phyloP scores from a whole-genome alignment of 1,140 invertebrate species.

The Eumeta japonica region DNA sequence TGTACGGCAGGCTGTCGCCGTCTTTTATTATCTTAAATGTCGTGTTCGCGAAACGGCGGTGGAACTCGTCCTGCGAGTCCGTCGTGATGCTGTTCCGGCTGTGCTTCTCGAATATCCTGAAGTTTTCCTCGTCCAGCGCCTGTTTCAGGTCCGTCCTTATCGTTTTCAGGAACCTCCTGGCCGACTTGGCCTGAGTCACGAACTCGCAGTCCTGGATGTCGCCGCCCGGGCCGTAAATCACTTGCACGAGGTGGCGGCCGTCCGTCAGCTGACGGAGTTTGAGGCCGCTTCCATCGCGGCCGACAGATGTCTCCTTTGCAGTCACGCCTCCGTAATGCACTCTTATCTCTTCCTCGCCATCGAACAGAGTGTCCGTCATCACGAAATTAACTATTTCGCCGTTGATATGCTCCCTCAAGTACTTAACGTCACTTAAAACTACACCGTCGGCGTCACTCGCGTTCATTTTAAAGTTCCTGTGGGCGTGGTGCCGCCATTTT shows the following conservation, averaged over 20 bases:
- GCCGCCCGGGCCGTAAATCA: conserved; percentile 63
- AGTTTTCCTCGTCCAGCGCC: conserved; percentile 42
- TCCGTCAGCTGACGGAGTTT: conserved; percentile 66
- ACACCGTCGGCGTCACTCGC: conserved; percentile 7
- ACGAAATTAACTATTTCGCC: conserved; percentile 59
- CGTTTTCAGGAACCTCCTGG: conserved; percentile 58
- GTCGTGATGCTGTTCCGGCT: conserved; percentile 19
- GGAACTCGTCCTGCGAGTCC: conserved; percentile 29
- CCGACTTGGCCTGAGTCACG: conserved; percentile 52
- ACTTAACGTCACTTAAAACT: conserved; percentile 36
- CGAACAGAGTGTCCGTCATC: conserved; percentile 58
- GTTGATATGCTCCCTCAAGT: conserved; percentile 36
- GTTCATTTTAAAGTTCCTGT: conserved; percentile 10
- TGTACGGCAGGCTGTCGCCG: conserved; percentile 35
- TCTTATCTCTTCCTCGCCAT: conserved; percentile 64
- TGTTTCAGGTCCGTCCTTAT: conserved; percentile 58
- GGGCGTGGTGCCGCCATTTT: conserved; percentile 6
- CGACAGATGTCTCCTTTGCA: conserved; percentile 65
- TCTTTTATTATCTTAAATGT: conserved; percentile 38
- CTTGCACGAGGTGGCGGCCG: conserved; percentile 65
- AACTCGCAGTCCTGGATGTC: conserved; percentile 67
- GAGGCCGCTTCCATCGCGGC: conserved; percentile 55
- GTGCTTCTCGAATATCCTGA: conserved; percentile 25
- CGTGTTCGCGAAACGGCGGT: conserved; percentile 44
- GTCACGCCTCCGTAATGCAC: conserved; percentile 62